Base-by-base conservation (phyloP, 2,113 vertebrate genomes). In the Cyprinus carpio region DNA sequence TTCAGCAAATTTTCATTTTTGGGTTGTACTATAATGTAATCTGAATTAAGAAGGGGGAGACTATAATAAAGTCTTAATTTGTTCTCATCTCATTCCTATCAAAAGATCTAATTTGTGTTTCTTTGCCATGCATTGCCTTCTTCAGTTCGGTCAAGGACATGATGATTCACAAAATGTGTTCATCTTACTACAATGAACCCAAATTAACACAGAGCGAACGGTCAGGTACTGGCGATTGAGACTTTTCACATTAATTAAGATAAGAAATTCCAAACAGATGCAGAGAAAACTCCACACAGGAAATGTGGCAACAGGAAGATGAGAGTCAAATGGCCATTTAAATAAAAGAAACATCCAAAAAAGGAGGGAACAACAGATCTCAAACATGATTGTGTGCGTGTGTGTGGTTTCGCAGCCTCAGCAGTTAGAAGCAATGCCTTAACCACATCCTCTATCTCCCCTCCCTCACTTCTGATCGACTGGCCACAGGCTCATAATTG, bases 361-460 rank as follows among this genome's bases (percentile, higher is more conserved):
- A 84, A 72, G 79, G 69, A 86, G 86, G 86, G 76, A 82, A 75
- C 9, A 37, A 69, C 82, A 69, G 82, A 75, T 84, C 62, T 58
- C 56, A 13, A 82, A 86, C 84, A 86, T 86, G 74, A 86, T 82
- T 88, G 75, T 85, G 86, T 87, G 85, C 83, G 87, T 85, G 85
- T 87, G 83, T 90, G 89, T 31, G 86, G 88, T 89, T 85, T 89
- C 71, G 86, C 80, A 89, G 88, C 75, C 83, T 83, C 88, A 90
- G 87, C 87, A 87, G 84, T 89, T 87, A 86, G 81, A 60, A 86
- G 81, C 81, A 85, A 84, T 86, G 86, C 77, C 80, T 85, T 87
- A 75, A 87, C 90, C 88, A 88, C 88, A 90, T 88, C 90, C 87
- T 89, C 80, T 81, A 40, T 60, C 71, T 86, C 82, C 83, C 65